Evolutionary conservation across 2,797 vertebrate species (phyloP), one percentile per base, ranked within the genome.

Genomic region (Coracias cyanogaster): DNA sequence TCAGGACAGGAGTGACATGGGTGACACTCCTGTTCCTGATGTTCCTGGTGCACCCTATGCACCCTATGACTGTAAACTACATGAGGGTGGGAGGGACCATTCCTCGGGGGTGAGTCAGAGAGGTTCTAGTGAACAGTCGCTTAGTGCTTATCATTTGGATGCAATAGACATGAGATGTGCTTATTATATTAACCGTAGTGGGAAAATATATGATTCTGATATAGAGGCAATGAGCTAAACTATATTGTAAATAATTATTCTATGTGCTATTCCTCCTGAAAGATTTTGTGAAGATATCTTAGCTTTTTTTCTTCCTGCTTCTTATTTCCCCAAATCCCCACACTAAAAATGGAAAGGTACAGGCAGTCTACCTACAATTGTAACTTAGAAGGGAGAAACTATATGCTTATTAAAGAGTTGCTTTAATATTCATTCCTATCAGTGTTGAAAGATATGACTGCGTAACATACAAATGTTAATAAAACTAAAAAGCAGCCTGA

Each of bases 311-410:
- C 21, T 15, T 77, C 33, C 26, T 62, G 16, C 33, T 71, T 43
- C 39, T 37, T 74, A 71, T 61, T 72, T 85, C 22, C 19, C 37
- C 37, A 74, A 60, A 65, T 73, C 25, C 24, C 62, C 22, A 55
- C 1, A 1, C 9, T 58, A 81, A 78, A 26, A 65, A 33, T 1
- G 0, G 25, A 86, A 69, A 78, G 7, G 15, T 62, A 43, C 9
- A 78, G 61, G 21, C 35, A 54, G 11, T n/a, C 57, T n/a, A 65
- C 25, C 39, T 79, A 60, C 28, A 64, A 60, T 5, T 57, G 37
- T 58, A 74, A 79, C 14, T 55, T 54, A 70, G 31, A 92, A 74
- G 19, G 22, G n/a, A 70, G 25, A 82, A 89, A 65, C 21, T 28
- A 28, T 25, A 33, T 24, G 12, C 21, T 79, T 79, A 66, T 66